These are phyloP conservation scores for Platycheirus rosarum DNA, from an alignment of 2,888 invertebrate genomes.

Conservation along the genomic window DNA sequence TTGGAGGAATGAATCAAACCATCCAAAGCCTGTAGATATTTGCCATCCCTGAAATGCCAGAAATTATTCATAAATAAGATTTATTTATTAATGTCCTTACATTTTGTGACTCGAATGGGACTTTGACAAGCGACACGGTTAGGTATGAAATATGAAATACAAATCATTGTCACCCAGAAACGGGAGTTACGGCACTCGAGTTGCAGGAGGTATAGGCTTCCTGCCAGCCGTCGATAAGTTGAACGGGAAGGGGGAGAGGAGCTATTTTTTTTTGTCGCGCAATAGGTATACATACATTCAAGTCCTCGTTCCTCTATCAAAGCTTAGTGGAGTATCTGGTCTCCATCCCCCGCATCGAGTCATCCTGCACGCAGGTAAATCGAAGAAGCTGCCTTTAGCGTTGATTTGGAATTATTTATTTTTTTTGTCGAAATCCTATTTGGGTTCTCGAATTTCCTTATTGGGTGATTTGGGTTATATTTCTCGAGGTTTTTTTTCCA, in stretches of 20 bases:
- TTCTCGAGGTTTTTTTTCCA: conserved; percentile 1
- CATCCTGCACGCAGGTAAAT: conserved; percentile 31
- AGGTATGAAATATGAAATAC: conserved; percentile 44
- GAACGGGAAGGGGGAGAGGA: conserved; percentile 8
- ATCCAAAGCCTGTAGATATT: conserved; percentile 33
- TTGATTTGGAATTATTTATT: conserved; percentile 31
- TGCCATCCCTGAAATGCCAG: conserved; percentile 13
- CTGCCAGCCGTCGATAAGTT: conserved; percentile 40
- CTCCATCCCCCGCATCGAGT: conserved; percentile 3
- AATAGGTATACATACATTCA: conserved; percentile 54
- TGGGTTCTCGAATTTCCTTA: conserved; percentile 37
- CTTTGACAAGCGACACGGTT: conserved; percentile 56
- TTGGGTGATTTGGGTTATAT: conserved; percentile 34
- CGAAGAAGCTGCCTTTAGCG: conserved; percentile 46
- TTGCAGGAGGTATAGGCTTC: conserved; percentile 7
- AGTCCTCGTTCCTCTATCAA: conserved; percentile 39
- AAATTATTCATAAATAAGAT: conserved; percentile 48
- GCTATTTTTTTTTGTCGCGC: conserved; percentile 40
- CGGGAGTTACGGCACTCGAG: background rate
- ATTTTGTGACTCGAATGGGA: conserved; percentile 56
- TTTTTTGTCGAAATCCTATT: conserved; percentile 27
- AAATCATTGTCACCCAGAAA: conserved; percentile 43
- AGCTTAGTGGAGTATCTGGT: conserved; percentile 12
- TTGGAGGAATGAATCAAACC: conserved; percentile 2
- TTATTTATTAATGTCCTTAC: conserved; percentile 65